phyloP scores from a whole-genome alignment of 2,888 invertebrate species.

The Dioctria rufipes region DNA sequence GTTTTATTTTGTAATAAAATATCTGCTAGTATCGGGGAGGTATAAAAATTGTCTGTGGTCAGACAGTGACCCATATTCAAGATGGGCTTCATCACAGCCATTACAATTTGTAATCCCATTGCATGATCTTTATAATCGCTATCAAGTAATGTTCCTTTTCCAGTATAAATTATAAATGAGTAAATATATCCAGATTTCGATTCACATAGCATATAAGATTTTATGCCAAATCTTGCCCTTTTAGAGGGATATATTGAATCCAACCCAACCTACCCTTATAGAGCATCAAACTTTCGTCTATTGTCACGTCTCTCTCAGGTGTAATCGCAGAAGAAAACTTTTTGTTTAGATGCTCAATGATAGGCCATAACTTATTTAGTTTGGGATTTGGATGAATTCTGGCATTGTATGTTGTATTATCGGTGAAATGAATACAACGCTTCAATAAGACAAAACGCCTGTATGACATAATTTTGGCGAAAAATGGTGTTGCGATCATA shows the following conservation, averaged over 20 bases:
- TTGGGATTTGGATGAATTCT: constrained; percentile 54
- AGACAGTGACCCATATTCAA: constrained; percentile 6
- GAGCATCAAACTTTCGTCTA: constrained; percentile 60
- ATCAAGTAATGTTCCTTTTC: too few species aligned
- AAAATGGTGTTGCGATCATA: neutral
- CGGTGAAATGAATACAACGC: neutral
- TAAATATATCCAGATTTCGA: neutral
- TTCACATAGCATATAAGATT: constrained; percentile 6
- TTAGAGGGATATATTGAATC: constrained; percentile 15
- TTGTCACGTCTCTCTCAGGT: constrained; percentile 57
- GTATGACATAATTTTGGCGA: neutral
- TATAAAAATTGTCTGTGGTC: constrained; percentile 39
- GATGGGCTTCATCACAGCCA: constrained; percentile 9
- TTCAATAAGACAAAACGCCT: constrained; percentile 4
- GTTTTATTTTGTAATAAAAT: constrained; percentile 22
- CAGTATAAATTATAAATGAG: neutral
- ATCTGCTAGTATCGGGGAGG: constrained; percentile 7
- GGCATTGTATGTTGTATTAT: constrained; percentile 38
- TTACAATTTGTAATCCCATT: constrained; percentile 24
- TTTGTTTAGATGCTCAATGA: constrained; percentile 55
- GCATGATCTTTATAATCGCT: neutral
- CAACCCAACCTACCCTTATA: constrained; percentile 59
- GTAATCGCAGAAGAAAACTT: constrained; percentile 10
- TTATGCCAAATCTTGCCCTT: neutral
- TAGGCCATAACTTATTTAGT: constrained; percentile 56